Base-by-base conservation (phyloP, 1,140 invertebrate species). In the Bombus sibiricus region DNA sequence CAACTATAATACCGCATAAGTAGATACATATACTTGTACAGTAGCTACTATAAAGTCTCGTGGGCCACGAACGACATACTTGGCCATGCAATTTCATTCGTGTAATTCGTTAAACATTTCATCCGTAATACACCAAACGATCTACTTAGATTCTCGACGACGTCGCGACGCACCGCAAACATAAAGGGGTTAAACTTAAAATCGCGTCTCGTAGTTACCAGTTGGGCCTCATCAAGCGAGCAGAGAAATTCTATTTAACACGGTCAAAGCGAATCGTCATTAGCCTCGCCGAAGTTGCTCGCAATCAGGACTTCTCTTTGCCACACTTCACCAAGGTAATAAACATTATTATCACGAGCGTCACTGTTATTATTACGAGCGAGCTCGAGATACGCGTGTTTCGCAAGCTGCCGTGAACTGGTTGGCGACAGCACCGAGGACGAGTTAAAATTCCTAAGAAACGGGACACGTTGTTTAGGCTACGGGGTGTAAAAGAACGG, bases 371-470 rank as follows among this genome's bases (percentile, higher is more conserved):
- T 39, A 39, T 72, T 57, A 32, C 43, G 34, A 72, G 68, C 10
- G 22, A 12, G 47, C 15, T 28, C 28, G 43, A 72, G 79, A 72
- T 72, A 71, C 79, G 68, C 47, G 43, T 18, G n/a, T 59, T 81
- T 73, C 18, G 68, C 47, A 32, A 81, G 28, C 47, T 32, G 12
- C n/a, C 15, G 72, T 12, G 18, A 41, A 39, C 71, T n/a, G 43
- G 32, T 72, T n/a, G 66, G 18, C 37, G 47, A 34, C 34, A 47
- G 47, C 41, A 39, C 32, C 41, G 59, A 62, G 13, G 9, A 43
- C 68, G 53, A 71, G 53, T 87, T 89, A 79, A 81, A 80, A 89
- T 90, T 87, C 68, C 68, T 39, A 41, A 66, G 88, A 84, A 89
- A 89, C 32, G 37, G 73, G 59, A 76, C 75, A 71, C 68, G 41